Conservation (phyloP, 1,140 invertebrate genomes). For the Mercenaria mercenaria region DNA sequence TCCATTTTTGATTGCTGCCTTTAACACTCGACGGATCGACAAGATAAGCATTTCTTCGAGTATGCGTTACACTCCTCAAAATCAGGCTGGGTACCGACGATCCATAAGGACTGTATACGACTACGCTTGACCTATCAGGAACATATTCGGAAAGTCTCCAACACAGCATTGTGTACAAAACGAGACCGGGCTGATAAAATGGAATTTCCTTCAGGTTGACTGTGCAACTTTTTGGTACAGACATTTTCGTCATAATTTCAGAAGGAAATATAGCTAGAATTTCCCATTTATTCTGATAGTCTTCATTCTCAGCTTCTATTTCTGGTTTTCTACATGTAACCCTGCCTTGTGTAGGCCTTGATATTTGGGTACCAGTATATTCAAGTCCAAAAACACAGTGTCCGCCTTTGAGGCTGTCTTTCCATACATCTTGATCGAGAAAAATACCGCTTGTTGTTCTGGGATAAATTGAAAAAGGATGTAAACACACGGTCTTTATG, state of each 20-base stretch:
- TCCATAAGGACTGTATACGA: background rate
- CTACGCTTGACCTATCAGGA: background rate
- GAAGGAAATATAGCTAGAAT: background rate
- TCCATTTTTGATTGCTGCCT: background rate
- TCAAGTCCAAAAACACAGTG: conserved; percentile 16
- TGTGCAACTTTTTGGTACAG: background rate
- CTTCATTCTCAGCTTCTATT: background rate
- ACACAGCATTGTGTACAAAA: background rate
- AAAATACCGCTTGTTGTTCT: background rate
- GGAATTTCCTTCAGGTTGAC: background rate
- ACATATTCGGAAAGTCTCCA: conserved; percentile 6
- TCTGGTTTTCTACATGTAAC: background rate
- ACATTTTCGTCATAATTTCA: background rate
- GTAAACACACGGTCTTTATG: background rate
- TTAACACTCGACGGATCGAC: background rate
- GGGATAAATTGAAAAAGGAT: background rate
- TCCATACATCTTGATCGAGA: conserved; percentile 19
- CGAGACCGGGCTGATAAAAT: conserved; percentile 20
- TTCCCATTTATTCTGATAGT: background rate
- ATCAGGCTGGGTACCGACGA: background rate
- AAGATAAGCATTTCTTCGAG: background rate
- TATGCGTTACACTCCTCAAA: background rate
- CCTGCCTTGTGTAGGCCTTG: background rate
- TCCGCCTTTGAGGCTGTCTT: background rate
- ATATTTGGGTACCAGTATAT: background rate